A percentile compares a stretch with the other conserved stretches of the same genome.
phyloP scores from a whole-genome alignment of 2,113 vertebrate genomes.

The Tichodroma muraria region DNA sequence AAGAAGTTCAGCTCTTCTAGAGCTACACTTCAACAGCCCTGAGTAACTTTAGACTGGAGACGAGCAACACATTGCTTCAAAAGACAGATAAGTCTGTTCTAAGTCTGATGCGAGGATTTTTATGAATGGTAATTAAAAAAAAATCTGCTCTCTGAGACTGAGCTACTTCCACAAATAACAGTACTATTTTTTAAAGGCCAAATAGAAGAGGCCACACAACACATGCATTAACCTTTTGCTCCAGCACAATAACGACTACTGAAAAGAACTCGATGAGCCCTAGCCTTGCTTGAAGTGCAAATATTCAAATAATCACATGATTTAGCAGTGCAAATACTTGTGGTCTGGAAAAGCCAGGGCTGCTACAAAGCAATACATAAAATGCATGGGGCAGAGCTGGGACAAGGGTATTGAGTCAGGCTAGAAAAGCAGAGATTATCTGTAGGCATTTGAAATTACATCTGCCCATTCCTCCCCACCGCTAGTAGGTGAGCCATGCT shows the following conservation, averaged over 20 bases:
- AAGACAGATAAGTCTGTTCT: neutral
- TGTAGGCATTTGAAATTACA: constrained; percentile 7
- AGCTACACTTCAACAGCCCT: neutral
- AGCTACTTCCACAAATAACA: neutral
- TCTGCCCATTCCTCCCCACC: constrained; percentile 57
- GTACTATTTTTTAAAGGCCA: neutral
- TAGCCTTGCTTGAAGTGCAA: neutral
- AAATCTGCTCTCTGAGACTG: neutral
- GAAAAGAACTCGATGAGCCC: neutral
- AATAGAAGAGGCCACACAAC: neutral
- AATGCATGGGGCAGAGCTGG: neutral
- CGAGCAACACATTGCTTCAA: neutral
- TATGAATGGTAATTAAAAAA: neutral
- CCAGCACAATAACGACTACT: neutral
- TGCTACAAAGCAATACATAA: neutral
- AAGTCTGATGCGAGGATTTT: neutral
- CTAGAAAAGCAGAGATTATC: constrained; percentile 18
- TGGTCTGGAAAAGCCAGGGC: neutral
- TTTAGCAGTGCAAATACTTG: neutral
- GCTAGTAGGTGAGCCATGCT: constrained; percentile 45
- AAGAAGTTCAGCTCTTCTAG: neutral
- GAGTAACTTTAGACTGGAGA: neutral
- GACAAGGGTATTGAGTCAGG: neutral
- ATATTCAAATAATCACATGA: neutral
- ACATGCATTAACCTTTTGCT: neutral